Evolutionary conservation across 2,888 invertebrate genomes (phyloP), one percentile per base, ranked within the genome.

Genomic region (Heliconius sara): DNA sequence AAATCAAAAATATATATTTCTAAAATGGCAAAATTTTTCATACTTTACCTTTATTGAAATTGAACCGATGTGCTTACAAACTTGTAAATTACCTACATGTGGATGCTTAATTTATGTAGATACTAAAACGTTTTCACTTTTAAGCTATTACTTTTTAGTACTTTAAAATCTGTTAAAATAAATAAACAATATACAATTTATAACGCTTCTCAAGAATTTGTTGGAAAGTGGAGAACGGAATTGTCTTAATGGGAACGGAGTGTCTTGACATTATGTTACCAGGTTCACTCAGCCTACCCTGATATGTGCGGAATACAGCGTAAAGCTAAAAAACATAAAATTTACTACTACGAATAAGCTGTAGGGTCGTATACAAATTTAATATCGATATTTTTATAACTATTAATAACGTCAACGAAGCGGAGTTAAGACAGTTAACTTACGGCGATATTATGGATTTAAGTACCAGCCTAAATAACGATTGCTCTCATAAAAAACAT

Each of bases 21-120:
- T 25, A 39, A n/a, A 43, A 68, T 3, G 68, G 43, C 19, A 13
- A 25, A 5, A 25, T n/a, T n/a, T 43, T 39, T 43, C 43, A 68
- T 43, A 68, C 68, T 68, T 68, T 43, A 43, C 68, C 39, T 68
- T 68, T 68, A 68, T 68, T 68, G 68, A 68, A n/a, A 68, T 68
- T 43, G 6, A 25, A 39, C 5, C 39, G n/a, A 43, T n/a, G 68
- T n/a, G 68, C n/a, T 39, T 43, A 68, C 68, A 43, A 68, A 12
- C 39, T 68, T 68, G 68, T n/a, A n/a, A 68, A 68, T 39, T 68
- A 52, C 52, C 19, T 22, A 39, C 4, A 39, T 68, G 25, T 43
- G 25, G 68, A 7, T 43, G 3, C 43, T 25, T 25, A 43, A 68
- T 68, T 68, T 43, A 22, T 68, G 5, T 68, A 39, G 68, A 25